Evolutionary conservation across 2,888 invertebrate species (phyloP), one percentile per base, ranked within the genome.

Genomic region (Apamea anceps): DNA sequence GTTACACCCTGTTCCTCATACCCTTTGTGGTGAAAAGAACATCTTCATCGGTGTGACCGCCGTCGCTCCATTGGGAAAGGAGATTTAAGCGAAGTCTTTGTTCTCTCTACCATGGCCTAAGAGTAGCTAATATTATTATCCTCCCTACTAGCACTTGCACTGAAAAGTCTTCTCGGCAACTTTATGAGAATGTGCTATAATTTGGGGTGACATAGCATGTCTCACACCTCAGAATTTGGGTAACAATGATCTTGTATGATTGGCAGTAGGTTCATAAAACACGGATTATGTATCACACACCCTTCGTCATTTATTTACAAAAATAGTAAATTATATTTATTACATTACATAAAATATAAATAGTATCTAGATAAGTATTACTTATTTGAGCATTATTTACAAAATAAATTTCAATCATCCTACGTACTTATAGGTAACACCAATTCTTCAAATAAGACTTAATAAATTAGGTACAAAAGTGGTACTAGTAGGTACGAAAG

Each of bases 231-330:
- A 28, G 10, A n/a, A 70, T 21, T 45, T 42, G 6, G 42, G n/a
- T 18, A 45, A n/a, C 0, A 54, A 7, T 51, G 2, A 54, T 28
- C 18, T 28, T 48, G 28, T 48, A 10, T 15, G 8, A 18, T 13
- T 28, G 1, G 28, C 65, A n/a, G 37, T 57, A 54, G 8, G 18
- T 18, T 25, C 1, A 60, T 2, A 60, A 76, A 60, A 68, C 57
- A 79, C 5, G 18, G 45, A 70, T 48, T 65, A 72, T 75, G 42
- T 76, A 80, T 82, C 82, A 89, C 88, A 88, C 90, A 87, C 91
- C 90, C 89, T 91, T 91, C 91, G 88, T 92, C 90, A 90, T 95
- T 95, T 95, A 95, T 95, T 95, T 96, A 96, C 95, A 95, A 92
- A 91, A 90, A 90, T 86, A 88, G 72, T 86, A 87, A 89, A 89